Evolutionary conservation across 2,888 invertebrate species (phyloP).

Genomic region (Baronia brevicornis): DNA sequence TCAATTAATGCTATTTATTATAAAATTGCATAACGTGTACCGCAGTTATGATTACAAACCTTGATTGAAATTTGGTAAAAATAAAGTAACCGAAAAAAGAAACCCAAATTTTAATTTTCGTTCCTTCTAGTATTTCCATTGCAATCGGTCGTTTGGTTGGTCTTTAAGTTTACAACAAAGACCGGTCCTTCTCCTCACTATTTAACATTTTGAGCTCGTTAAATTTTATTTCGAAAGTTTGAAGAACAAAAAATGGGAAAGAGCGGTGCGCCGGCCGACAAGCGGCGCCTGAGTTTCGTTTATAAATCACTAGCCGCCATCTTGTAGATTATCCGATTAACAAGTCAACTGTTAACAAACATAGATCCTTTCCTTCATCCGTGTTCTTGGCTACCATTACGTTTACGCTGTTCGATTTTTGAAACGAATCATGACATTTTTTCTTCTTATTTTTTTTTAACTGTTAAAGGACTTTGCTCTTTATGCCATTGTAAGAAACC

Average conservation of each 20-base stretch:
- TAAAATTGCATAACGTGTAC: too few species aligned
- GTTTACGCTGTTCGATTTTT: conserved; percentile 44
- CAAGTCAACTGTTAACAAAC: conserved; percentile 54
- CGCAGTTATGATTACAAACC: too few species aligned
- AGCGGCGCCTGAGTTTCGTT: conserved; percentile 55
- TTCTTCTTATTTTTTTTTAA: background rate
- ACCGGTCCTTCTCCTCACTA: conserved; percentile 13
- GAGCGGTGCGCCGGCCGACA: conserved; percentile 29
- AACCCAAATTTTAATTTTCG: too few species aligned
- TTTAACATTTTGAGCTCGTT: conserved; percentile 16
- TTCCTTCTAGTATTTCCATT: background rate
- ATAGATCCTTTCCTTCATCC: conserved; percentile 36
- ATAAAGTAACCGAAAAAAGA: too few species aligned
- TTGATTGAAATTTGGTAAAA: too few species aligned
- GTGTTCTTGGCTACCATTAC: conserved; percentile 45
- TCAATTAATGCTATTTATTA: too few species aligned
- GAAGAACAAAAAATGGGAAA: conserved; percentile 33
- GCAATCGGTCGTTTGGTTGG: background rate
- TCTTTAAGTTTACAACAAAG: conserved; percentile 2
- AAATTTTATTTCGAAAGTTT: conserved; percentile 34
- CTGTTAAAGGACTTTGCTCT: conserved; percentile 1
- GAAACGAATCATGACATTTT: conserved; percentile 18
- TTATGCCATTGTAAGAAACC: conserved; percentile 1
- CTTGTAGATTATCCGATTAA: conserved; percentile 64
- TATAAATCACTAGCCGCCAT: conserved; percentile 59